These are phyloP conservation scores for Branchinecta sandiegonensis DNA, from an alignment of 2,888 invertebrate species.

Conservation along the genomic window DNA sequence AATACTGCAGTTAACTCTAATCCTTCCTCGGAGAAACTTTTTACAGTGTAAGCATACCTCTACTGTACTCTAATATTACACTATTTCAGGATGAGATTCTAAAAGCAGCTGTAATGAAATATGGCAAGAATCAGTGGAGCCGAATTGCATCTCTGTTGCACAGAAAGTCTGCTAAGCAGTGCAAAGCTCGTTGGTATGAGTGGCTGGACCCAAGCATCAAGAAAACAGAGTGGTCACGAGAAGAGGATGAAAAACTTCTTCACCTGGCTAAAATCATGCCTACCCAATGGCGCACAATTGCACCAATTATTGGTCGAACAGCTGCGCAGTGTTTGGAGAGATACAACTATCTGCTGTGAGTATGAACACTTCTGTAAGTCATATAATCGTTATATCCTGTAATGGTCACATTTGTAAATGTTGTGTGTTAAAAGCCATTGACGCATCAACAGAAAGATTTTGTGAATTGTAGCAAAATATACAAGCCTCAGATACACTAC, in stretches of 20 bases:
- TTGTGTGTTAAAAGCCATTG: too few relatives aligned
- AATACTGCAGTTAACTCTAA: too few relatives aligned
- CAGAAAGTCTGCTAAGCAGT: constrained; percentile 97
- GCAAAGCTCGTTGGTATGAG: constrained; percentile 98
- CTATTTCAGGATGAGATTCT: constrained; percentile 90
- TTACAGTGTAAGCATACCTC: constrained; percentile 23
- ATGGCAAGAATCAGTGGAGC: constrained; percentile 99
- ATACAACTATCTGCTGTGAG: constrained; percentile 87
- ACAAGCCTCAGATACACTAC: too few relatives aligned
- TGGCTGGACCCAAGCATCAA: constrained; percentile 99
- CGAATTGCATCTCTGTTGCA: constrained; percentile 95
- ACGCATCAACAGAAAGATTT: too few relatives aligned
- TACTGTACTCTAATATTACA: not conserved
- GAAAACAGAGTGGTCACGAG: constrained; percentile 98
- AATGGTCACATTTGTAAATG: too few relatives aligned
- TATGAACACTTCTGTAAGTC: constrained; percentile 27
- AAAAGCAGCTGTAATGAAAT: constrained; percentile 99
- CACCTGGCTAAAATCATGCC: constrained; percentile 98
- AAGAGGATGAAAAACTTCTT: constrained; percentile 94
- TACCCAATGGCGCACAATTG: constrained; percentile 98
- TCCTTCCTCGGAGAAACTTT: too few relatives aligned
- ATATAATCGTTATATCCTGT: too few relatives aligned
- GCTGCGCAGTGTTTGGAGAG: constrained; percentile 97
- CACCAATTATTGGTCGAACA: constrained; percentile 95
- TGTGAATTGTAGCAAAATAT: too few relatives aligned